These are phyloP conservation scores for Aplidium turbinatum DNA, from an alignment of 23 tunicate genomes.

Conservation along the genomic window DNA sequence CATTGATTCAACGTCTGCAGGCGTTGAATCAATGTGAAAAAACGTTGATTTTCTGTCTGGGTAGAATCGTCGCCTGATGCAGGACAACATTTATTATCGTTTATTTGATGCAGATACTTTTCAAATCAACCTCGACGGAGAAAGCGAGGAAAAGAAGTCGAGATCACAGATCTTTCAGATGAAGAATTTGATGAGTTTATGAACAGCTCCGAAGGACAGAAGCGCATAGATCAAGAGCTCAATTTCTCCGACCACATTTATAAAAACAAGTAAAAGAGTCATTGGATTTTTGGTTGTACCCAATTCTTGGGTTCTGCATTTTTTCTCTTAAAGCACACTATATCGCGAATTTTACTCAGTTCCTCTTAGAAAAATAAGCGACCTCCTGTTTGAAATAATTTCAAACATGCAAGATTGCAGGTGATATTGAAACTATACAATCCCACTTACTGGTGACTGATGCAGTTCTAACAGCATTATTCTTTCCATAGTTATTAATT, in stretches of 20 bases:
- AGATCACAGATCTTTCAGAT: conserved; percentile 53
- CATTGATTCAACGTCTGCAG: background rate
- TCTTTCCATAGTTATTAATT: too few relatives aligned
- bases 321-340: too few relatives aligned
- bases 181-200: conserved; percentile 81
- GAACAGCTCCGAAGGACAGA: conserved; percentile 60
- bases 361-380: too few relatives aligned
- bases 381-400: too few relatives aligned
- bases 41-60: background rate
- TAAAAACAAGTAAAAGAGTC: conserved; percentile 32
- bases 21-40: background rate
- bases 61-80: background rate
- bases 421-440: too few relatives aligned
- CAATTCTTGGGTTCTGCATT: too few relatives aligned
- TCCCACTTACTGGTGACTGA: too few relatives aligned
- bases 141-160: conserved; percentile 37
- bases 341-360: too few relatives aligned
- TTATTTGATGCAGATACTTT: background rate
- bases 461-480: too few relatives aligned
- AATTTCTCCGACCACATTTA: conserved; percentile 53
- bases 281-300: too few relatives aligned
- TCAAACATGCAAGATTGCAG: too few relatives aligned
- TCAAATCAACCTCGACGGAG: conserved; percentile 3
- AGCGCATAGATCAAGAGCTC: conserved; percentile 45
- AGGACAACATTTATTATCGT: too few relatives aligned